Conservation (phyloP, 2,113 vertebrate species). For the Peromyscus polionotus region DNA sequence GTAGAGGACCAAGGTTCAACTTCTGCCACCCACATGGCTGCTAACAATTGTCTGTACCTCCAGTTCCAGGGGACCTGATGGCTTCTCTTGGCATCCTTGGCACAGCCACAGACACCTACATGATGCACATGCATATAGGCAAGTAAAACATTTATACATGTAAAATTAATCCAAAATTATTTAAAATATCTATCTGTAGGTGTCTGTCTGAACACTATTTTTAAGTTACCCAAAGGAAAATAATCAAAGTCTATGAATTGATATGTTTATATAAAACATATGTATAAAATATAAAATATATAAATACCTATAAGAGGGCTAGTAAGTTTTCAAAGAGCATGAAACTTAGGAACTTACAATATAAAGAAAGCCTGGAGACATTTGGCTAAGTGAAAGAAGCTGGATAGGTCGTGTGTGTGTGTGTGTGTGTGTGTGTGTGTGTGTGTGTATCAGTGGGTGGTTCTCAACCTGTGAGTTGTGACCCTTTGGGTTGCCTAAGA, state of each 20-base stretch:
- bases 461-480: background rate
- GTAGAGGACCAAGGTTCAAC: no score
- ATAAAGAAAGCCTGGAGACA: background rate
- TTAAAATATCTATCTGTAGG: background rate
- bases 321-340: background rate
- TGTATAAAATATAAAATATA: background rate
- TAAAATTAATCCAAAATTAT: background rate
- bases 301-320: background rate
- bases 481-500: background rate
- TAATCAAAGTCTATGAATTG: background rate
- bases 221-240: background rate
- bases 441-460: background rate
- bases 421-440: background rate
- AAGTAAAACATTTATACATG: background rate
- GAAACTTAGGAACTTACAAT: background rate
- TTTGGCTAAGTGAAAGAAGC: background rate
- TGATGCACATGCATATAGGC: background rate
- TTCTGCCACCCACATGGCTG: background rate
- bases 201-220: background rate
- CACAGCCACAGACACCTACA: background rate
- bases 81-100: background rate
- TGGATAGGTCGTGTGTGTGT: background rate
- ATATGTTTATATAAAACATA: background rate
- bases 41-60: background rate
- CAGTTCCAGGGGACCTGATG: background rate